Evolutionary conservation across 2,888 invertebrate genomes (phyloP), one percentile per base, ranked within the genome.

Genomic region (Magallana nippona): DNA sequence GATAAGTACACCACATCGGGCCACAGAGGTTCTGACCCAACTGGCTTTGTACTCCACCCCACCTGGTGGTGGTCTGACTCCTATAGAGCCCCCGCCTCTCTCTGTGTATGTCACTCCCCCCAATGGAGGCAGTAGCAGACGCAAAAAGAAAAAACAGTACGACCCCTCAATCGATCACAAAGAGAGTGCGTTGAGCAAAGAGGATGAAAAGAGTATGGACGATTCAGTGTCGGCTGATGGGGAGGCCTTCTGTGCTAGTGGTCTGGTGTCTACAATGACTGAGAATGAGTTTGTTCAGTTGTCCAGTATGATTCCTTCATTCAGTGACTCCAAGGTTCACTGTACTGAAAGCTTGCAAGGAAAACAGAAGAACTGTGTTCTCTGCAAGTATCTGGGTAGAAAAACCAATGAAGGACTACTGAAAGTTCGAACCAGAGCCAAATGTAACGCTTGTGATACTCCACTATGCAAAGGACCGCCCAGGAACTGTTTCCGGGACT

Each of bases 401-500:
- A 82, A 82, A 32, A 82, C 82, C 63, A 63, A 63, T 71, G 63
- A 55, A 15, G 82, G 63, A 1, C 19, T 63, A 17, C 44, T 63
- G 17, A 55, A 55, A 11, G 82, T 82, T 55, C 44, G 82, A 19
- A 82, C 82, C 11, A 44, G 63, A 44, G 55, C 62, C 22, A 83
- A 83, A 55, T 83, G 83, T 77, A 80, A 79, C 22, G 44, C 57
- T 11, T 83, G 83, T 83, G 83, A 83, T 71, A 56, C 80, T 11
- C 83, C 83, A 13, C 55, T 83, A 17, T 83, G 83, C 71, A 83
- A 83, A 57, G 83, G 83, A 27, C 62, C 60, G 15, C 80, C 62
- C 32, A 82, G 83, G 27, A 80, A 83, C 80, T 83, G 83, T 80
- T 83, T 83, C 44, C 22, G 57, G 19, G 62, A 27, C 17, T 62